Base-by-base conservation (phyloP, 2,888 invertebrate genomes). In the Phrixothrix hirtus region DNA sequence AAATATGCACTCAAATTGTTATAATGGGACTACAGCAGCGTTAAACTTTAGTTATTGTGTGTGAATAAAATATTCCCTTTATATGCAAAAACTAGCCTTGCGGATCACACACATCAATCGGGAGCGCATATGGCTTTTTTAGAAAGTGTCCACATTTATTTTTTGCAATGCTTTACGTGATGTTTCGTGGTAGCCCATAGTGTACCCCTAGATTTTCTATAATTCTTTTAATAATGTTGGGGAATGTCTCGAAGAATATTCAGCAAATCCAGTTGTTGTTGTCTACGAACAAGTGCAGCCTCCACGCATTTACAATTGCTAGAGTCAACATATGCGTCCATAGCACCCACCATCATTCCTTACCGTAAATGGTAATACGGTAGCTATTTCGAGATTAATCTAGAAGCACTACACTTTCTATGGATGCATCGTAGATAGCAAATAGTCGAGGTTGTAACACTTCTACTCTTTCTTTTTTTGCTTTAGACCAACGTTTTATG, bases 321-420 rank as follows among this genome's bases (percentile, higher is more conserved):
- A 32, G 14, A 34, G 14, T 34, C 5, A 34, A 3, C 34, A 34
- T 39, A 39, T 39, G 26, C n/a, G 27, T 39, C 4, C 12, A 27
- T 4, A 30, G 12, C 12, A 41, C 30, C 29, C 29, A 43, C 43
- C 17, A 32, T 25, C 43, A 43, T 13, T 43, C 21, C 10, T 43
- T 43, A 13, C 43, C 25, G 10, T 21, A 29, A 44, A 54, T 54
- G 14, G 17, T 12, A 12, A 48, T 42, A 1, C 25, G 9, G 36
- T 53, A 53, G 12, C 42, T 53, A 26, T 37, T 53, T n/a, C 48
- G 37, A 12, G 31, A 13, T 48, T 49, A 39, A 25, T 54, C 49
- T 26, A 21, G 37, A 12, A 54, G 11, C 35, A 49, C 54, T 10
- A 54, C 54, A 27, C 54, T 44, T 13, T 44, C 48, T 48, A 49